Base-by-base conservation (phyloP, 2,797 vertebrate species). In the Neostethus bicornis region DNA sequence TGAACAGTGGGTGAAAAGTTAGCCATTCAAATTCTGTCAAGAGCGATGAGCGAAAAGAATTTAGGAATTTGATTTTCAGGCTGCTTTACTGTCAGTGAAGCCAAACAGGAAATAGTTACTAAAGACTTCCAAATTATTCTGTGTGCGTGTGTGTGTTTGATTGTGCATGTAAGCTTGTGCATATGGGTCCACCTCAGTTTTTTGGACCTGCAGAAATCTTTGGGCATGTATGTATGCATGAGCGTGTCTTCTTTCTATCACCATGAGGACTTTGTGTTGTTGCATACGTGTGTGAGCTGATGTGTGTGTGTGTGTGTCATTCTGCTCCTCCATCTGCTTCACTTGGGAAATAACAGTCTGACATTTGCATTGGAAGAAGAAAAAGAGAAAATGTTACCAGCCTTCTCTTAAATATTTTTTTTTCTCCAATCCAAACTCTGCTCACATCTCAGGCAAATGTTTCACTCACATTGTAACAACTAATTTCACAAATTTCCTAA, bases 251-350 rank as follows among this genome's bases (percentile, higher is more conserved):
- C 23, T 24, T 5, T 24, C n/a, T 34, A 32, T 34, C n/a, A n/a
- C n/a, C n/a, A n/a, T n/a, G n/a, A n/a, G n/a, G n/a, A n/a, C n/a
- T n/a, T 14, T 32, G 34, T 34, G 14, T 2, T 12, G 29, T 13
- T 31, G 29, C 12, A 4, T 12, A 31, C 12, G 13, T 31, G 29
- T 13, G 37, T 38, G 34, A 16, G 34, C 12, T 31, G 12, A 13
- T 31, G 29, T 13, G 37, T 38, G 34, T 16, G 34, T 14, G 7
- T 43, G 23, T 16, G 66, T 16, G 71, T 72, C 81, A 84, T 90
- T 86, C 78, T 87, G 84, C 76, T 71, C 79, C 66, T 85, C 83
- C 82, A 82, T 91, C 88, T 88, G 85, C 73, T 83, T 80, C 69
- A 72, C 64, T 80, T 53, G 31, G 73, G 68, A 73, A 81, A 83